These are phyloP conservation scores for Chiloscyllium punctatum DNA, from an alignment of 2,797 vertebrate genomes.

Conservation along the genomic window DNA sequence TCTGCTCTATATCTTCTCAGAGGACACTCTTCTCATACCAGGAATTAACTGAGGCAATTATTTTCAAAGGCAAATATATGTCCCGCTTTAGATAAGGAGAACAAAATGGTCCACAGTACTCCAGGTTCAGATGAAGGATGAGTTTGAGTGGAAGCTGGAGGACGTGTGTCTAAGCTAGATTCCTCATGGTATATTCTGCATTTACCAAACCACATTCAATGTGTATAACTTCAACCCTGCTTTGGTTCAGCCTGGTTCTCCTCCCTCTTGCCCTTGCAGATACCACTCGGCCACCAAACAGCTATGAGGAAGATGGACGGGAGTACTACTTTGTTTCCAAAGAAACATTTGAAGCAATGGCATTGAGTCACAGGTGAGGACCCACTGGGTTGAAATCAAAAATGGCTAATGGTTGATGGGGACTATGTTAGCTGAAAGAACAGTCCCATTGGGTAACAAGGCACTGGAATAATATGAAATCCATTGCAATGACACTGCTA, in stretches of 20 bases:
- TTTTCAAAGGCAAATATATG: neutral
- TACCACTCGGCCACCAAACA: constrained; percentile 77
- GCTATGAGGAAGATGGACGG: constrained; percentile 78
- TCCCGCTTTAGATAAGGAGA: neutral
- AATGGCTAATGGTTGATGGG: neutral
- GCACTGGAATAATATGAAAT: neutral
- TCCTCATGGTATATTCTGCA: neutral
- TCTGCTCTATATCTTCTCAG: neutral
- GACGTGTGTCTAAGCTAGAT: neutral
- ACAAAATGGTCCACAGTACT: neutral
- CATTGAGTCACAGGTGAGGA: constrained; percentile 73
- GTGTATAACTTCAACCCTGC: no score
- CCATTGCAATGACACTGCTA: neutral
- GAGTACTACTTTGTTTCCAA: constrained; percentile 86
- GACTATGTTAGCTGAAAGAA: neutral
- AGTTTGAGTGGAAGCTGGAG: neutral
- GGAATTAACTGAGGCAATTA: neutral
- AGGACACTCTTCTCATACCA: neutral
- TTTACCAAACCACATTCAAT: neutral
- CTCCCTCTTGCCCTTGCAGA: constrained; percentile 57
- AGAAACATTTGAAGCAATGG: constrained; percentile 83
- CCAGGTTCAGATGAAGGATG: neutral
- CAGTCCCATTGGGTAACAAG: neutral
- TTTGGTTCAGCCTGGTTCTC: neutral
- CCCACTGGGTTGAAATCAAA: neutral